phyloP scores from a whole-genome alignment of 2,888 invertebrate species.

The Hypomecis punctinalis region DNA sequence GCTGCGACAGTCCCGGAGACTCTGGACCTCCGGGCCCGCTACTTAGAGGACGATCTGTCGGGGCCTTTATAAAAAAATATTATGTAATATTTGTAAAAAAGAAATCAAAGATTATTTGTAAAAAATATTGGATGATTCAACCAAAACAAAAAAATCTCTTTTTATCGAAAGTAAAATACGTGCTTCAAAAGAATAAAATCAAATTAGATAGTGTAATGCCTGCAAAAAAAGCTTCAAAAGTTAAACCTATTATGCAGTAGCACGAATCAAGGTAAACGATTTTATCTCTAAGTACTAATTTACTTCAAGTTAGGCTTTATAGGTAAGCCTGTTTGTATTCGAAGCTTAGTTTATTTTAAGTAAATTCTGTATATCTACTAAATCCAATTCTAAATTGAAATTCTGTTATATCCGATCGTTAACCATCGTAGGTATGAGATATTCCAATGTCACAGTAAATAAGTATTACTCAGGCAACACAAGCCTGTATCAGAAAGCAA shows the following conservation, averaged over 20 bases:
- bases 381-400: neutral
- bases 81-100: constrained; percentile 11
- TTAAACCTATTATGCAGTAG: constrained; percentile 27
- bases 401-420: neutral
- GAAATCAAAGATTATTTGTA: neutral
- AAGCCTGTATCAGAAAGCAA: constrained; percentile 19
- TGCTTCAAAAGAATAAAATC: constrained; percentile 19
- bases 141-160: neutral
- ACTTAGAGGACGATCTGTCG: constrained; percentile 69
- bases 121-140: too few relatives aligned
- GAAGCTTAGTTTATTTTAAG: neutral
- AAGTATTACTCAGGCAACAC: neutral
- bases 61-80: constrained; percentile 65
- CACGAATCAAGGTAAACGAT: constrained; percentile 23
- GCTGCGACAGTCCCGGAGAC: constrained; percentile 55
- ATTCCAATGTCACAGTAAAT: constrained; percentile 7
- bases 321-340: constrained; percentile 9
- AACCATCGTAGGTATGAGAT: constrained; percentile 9
- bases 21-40: constrained; percentile 61
- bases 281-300: constrained; percentile 10
- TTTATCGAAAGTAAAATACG: constrained; percentile 3
- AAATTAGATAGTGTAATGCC: constrained; percentile 21
- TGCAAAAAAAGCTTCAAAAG: constrained; percentile 31
- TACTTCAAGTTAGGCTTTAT: constrained; percentile 6
- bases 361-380: neutral